Evolutionary conservation across 1,140 invertebrate genomes (phyloP), one percentile per base, ranked within the genome.

Genomic region (Diplogasteroides magnus): DNA sequence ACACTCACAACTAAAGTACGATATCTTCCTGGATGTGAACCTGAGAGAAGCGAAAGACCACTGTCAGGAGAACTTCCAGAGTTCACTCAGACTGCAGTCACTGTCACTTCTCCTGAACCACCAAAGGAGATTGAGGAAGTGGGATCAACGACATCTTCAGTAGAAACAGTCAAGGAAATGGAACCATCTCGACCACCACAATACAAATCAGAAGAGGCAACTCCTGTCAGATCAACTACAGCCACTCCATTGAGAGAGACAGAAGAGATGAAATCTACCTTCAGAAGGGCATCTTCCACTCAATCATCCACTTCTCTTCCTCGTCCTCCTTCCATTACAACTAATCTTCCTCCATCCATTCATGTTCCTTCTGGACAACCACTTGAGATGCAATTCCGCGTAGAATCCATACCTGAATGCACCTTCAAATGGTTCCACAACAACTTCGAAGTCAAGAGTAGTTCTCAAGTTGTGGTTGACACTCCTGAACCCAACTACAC

Each of bases 361-460:
- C 77, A 77, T 32, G 72, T 77, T 6, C 48, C 64, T 23, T 62
- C 67, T n/a, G 74, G 72, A 19, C 57, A 77, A 62, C 74, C 64
- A 2, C 62, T 77, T 2, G 62, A 77, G 3, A 55, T 72, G n/a
- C 70, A 72, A 73, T 32, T 59, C 3, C 28, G 31, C 23, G 71
- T 73, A 2, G 71, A 74, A 29, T 74, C 63, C 26, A 28, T 13
- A 15, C 72, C 64, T 15, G 55, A 62, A n/a, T 58, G 62, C 2
- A 74, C 72, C 56, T 69, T 74, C 66, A 27, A 67, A 56, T 80
- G 79, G 79, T 80, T 77, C 59, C 60, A 67, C 14, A 73, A 76
- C 26, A 79, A 79, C 60, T 81, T 82, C 60, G 78, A 79, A 57
- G 26, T 79, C 1, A 73, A 74, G 23, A 57, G 67, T 19, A 65